phyloP scores from a whole-genome alignment of 1,140 invertebrate species.

The Dufourea novaeangliae region DNA sequence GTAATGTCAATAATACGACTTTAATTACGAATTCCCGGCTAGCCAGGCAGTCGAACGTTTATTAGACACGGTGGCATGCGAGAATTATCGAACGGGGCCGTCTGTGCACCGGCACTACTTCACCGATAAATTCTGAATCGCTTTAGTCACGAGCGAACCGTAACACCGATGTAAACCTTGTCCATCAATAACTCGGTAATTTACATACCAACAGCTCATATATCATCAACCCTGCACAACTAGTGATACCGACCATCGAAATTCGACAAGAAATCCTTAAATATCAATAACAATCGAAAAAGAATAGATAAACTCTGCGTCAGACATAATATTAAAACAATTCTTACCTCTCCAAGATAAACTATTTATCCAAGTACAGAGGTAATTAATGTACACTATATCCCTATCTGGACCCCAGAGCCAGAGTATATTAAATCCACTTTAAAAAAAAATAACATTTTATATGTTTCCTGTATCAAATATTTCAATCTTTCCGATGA shows the following conservation, averaged over 20 bases:
- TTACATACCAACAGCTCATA: not conserved
- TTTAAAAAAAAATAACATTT: no score
- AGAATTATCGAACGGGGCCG: constrained; percentile 33
- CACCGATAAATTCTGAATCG: constrained; percentile 39
- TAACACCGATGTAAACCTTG: not conserved
- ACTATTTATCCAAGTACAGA: no score
- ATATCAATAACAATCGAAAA: not conserved
- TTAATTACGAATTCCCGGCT: constrained; percentile 48
- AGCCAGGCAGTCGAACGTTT: constrained; percentile 5
- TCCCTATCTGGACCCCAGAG: no score
- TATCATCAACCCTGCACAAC: not conserved
- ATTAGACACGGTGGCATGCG: constrained; percentile 33
- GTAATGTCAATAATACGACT: constrained; percentile 23
- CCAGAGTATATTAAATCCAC: no score
- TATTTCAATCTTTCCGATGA: no score
- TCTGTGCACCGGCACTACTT: not conserved
- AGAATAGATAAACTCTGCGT: no score
- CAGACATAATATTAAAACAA: no score
- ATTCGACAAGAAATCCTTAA: not conserved
- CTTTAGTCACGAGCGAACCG: not conserved
- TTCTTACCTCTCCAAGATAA: no score
- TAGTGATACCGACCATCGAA: not conserved
- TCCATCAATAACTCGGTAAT: not conserved
- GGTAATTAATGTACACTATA: no score
- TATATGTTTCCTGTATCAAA: no score